These are phyloP conservation scores for Limnothrissa miodon DNA, from an alignment of 2,113 vertebrate species.

Conservation along the genomic window DNA sequence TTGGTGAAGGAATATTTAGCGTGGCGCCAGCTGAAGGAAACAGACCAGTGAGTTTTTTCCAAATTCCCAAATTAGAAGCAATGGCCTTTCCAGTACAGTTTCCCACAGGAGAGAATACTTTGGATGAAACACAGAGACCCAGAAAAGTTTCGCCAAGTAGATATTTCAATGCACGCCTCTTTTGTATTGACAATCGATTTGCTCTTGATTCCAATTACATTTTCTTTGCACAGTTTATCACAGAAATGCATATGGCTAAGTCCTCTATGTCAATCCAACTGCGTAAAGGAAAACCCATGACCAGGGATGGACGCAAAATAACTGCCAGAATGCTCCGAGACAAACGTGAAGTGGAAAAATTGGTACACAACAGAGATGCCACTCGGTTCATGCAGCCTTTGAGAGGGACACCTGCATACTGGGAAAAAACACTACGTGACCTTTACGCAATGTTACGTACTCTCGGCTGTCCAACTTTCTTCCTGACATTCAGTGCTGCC, in stretches of 20 bases:
- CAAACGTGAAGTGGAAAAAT: slow-evolving; percentile 24
- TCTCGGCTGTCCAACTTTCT: slow-evolving; percentile 24
- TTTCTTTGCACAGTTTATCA: slow-evolving; percentile 44
- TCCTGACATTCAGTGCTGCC: slow-evolving; percentile 35
- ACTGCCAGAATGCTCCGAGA: slow-evolving; percentile 29
- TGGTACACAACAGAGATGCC: slow-evolving; percentile 24
- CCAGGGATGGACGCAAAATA: slow-evolving; percentile 41
- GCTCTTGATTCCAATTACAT: slow-evolving; percentile 39
- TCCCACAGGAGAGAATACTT: slow-evolving; percentile 36
- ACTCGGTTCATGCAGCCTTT: slow-evolving; percentile 42
- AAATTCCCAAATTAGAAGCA: slow-evolving; percentile 30
- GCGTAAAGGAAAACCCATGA: slow-evolving; percentile 36
- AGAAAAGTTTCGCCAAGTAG: slow-evolving; percentile 28
- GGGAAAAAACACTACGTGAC: slow-evolving; percentile 32
- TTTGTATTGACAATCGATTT: slow-evolving; percentile 37
- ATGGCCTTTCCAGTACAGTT: slow-evolving; percentile 18
- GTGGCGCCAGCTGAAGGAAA: slow-evolving; percentile 28
- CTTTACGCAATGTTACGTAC: slow-evolving; percentile 36
- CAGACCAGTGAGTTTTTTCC: slow-evolving; percentile 37
- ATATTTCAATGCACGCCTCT: slow-evolving; percentile 41
- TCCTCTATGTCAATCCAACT: slow-evolving; percentile 38
- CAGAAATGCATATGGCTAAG: slow-evolving; percentile 29
- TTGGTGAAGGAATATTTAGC: too few relatives aligned
- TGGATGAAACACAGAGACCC: slow-evolving; percentile 23
- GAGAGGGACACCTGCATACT: slow-evolving; percentile 35